A percentile compares a stretch with the other conserved stretches of the same genome.
Evolutionary conservation across 2,113 vertebrate genomes (phyloP).

Genomic region (Rhadina sibilatrix): DNA sequence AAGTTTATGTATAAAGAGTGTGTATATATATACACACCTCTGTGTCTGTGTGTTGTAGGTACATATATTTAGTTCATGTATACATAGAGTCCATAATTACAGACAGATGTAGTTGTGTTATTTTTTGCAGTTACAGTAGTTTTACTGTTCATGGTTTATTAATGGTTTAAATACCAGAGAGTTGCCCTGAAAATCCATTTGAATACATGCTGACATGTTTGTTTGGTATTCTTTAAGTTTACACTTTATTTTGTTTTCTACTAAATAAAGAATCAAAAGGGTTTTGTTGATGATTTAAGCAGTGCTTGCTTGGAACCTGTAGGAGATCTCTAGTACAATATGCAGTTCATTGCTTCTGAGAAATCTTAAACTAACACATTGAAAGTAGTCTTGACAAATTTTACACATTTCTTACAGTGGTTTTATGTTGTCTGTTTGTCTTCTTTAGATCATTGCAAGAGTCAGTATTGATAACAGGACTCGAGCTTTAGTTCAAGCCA

Average conservation of each 20-base stretch:
- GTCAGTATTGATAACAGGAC: constrained; percentile 96
- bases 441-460: constrained; percentile 90
- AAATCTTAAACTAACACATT: constrained; percentile 22
- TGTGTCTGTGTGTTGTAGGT: not conserved
- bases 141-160: not conserved
- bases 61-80: not conserved
- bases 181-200: not conserved
- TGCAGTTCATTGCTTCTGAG: not conserved
- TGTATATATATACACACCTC: fast-evolving
- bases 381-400: not conserved
- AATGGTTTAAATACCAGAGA: not conserved
- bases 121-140: not conserved
- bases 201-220: not conserved
- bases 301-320: not conserved
- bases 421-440: not conserved
- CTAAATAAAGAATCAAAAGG: not conserved
- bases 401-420: not conserved
- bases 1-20: not conserved
- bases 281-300: not conserved
- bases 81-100: not conserved
- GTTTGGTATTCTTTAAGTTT: not conserved
- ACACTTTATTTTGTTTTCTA: not conserved
- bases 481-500: constrained; percentile 88
- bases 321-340: not conserved
- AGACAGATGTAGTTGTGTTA: not conserved